A percentile compares a stretch with the other conserved stretches of the same genome.
These are phyloP conservation scores for Euclidia mi DNA, from an alignment of 2,888 invertebrate species.

Conservation along the genomic window DNA sequence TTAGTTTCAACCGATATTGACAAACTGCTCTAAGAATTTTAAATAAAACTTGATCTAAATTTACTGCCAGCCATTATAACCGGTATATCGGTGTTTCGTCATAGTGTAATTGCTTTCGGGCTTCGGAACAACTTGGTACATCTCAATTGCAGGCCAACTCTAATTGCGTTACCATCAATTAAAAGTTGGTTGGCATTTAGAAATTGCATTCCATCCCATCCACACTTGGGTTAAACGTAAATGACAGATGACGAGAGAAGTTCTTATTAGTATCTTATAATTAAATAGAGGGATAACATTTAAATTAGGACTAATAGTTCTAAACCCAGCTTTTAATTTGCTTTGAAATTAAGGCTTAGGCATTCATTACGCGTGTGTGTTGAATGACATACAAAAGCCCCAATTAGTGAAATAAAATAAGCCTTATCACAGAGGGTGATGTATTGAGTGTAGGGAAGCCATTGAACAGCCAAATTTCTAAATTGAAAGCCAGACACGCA, in stretches of 20 bases:
- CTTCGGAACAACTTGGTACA: conserved; percentile 15
- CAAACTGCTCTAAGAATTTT: conserved; percentile 1
- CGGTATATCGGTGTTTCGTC: conserved; percentile 18
- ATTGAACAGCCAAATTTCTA: no score
- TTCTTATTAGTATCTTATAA: not conserved
- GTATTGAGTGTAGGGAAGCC: no score
- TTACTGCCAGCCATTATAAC: not conserved
- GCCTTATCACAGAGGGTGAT: no score
- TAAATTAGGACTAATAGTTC: not conserved
- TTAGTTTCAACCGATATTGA: conserved; percentile 8
- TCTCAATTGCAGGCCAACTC: conserved; percentile 39
- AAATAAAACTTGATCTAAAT: conserved; percentile 3
- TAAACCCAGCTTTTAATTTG: not conserved
- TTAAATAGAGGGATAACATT: not conserved
- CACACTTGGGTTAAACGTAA: conserved; percentile 17
- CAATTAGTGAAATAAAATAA: not conserved
- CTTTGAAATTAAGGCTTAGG: not conserved
- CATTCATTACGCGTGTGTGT: not conserved
- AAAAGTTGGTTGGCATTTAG: conserved; percentile 48
- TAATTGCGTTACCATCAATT: conserved; percentile 52
- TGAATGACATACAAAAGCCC: not conserved
- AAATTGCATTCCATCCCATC: conserved; percentile 48
- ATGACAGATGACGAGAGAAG: conserved; percentile 3
- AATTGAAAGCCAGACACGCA: no score
- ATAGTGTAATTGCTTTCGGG: conserved; percentile 31